A percentile compares a stretch with the other conserved stretches of the same genome.
These are phyloP conservation scores for Apogon talboti DNA, from an alignment of 2,797 vertebrate genomes.

Conservation along the genomic window DNA sequence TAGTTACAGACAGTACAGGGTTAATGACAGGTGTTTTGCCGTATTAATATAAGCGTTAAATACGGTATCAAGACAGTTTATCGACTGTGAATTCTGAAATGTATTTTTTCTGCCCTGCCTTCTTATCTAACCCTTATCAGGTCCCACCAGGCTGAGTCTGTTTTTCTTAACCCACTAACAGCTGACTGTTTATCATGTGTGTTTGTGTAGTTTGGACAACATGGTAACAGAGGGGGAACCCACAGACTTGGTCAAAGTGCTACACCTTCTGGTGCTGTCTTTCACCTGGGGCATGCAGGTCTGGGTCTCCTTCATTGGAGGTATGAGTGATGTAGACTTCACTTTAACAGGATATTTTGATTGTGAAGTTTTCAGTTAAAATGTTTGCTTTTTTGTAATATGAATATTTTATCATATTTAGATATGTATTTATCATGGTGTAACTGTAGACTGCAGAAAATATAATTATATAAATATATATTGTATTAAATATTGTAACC, in stretches of 20 bases:
- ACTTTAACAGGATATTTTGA: too few relatives aligned
- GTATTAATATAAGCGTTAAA: background rate
- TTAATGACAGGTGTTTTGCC: background rate
- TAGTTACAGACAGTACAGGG: background rate
- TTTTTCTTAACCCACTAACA: background rate
- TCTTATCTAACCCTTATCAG: constrained; percentile 55
- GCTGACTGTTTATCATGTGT: background rate
- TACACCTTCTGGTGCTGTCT: constrained; percentile 87
- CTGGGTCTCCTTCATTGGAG: constrained; percentile 92
- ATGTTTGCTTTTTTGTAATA: too few relatives aligned
- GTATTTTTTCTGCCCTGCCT: constrained; percentile 1
- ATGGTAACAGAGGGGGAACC: constrained; percentile 86
- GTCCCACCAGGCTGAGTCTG: background rate
- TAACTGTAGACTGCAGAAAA: too few relatives aligned
- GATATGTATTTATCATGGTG: too few relatives aligned
- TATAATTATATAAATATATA: too few relatives aligned
- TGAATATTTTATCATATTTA: too few relatives aligned
- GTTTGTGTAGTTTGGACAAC: constrained; percentile 5
- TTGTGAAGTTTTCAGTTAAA: too few relatives aligned
- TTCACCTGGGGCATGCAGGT: constrained; percentile 91
- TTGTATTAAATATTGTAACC: too few relatives aligned
- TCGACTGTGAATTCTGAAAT: background rate
- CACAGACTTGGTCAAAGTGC: constrained; percentile 82
- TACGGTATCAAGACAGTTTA: background rate
- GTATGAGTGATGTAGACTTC: constrained; percentile 61